Evolutionary conservation across 2,888 invertebrate genomes (phyloP).

Genomic region (Helleia helle): DNA sequence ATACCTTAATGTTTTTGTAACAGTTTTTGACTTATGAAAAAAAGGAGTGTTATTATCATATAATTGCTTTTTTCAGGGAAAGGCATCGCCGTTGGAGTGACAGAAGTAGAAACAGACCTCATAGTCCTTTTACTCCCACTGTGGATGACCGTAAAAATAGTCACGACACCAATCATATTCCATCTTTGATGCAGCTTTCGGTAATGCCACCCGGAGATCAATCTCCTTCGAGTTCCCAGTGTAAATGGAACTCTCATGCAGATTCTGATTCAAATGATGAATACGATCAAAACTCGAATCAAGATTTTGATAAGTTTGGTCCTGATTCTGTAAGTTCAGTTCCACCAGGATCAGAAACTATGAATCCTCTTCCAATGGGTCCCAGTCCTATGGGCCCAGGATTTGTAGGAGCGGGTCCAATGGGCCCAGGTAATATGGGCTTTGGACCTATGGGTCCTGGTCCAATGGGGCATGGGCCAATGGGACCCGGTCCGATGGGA

Average conservation of each 20-base stretch:
- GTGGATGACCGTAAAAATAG: conserved; percentile 43
- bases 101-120: conserved; percentile 36
- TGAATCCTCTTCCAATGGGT: neutral
- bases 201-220: conserved; percentile 41
- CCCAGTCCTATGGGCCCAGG: conserved; percentile 10
- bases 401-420: conserved; percentile 15
- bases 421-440: conserved; percentile 16
- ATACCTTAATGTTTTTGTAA: no score
- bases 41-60: no score
- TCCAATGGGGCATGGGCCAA: conserved; percentile 19
- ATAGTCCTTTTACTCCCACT: conserved; percentile 43
- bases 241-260: conserved; percentile 35
- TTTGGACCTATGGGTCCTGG: conserved; percentile 20
- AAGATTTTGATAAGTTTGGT: conserved; percentile 20
- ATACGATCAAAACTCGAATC: conserved; percentile 31
- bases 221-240: conserved; percentile 30
- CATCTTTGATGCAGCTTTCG: conserved; percentile 53
- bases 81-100: conserved; percentile 49
- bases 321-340: neutral
- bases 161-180: conserved; percentile 36
- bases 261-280: conserved; percentile 31
- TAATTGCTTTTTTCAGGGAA: conserved; percentile 33
- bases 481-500: conserved; percentile 20
- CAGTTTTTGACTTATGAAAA: no score
- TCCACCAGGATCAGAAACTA: neutral